A percentile compares a stretch with the other conserved stretches of the same genome.
These are phyloP conservation scores for Enoplosus armatus DNA, from an alignment of 2,797 vertebrate genomes.

Conservation along the genomic window DNA sequence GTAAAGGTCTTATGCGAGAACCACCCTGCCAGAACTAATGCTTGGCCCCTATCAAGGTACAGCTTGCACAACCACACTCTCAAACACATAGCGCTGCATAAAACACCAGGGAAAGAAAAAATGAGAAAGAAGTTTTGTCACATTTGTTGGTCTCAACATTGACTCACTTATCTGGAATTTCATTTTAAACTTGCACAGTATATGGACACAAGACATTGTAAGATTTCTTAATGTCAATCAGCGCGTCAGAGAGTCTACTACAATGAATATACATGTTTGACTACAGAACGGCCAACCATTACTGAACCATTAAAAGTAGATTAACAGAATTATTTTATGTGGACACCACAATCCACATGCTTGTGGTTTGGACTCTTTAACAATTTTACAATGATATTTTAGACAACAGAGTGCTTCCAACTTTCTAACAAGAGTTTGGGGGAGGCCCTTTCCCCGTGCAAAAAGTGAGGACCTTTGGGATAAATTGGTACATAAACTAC, in stretches of 20 bases:
- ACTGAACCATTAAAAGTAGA: background rate
- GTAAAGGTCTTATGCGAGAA: conserved; percentile 81
- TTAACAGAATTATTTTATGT: background rate
- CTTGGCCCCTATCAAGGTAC: conserved; percentile 83
- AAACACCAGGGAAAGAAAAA: conserved; percentile 58
- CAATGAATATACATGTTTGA: background rate
- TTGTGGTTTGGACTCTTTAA: conserved; percentile 11
- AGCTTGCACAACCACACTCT: conserved; percentile 79
- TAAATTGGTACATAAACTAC: background rate
- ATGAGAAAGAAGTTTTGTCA: conserved; percentile 28
- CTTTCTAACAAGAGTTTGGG: background rate
- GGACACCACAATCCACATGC: background rate
- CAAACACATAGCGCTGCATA: conserved; percentile 72
- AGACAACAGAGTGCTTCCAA: background rate
- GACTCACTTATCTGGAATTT: conserved; percentile 1
- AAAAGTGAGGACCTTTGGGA: background rate
- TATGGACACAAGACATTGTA: background rate
- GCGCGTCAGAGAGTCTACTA: background rate
- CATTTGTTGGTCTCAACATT: conserved; percentile 4
- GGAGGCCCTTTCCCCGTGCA: background rate
- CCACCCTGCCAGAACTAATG: conserved; percentile 83
- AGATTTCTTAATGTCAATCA: background rate
- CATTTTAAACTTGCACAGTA: background rate
- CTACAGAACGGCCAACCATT: background rate
- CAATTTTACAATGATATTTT: background rate